Evolutionary conservation across 35 echinoderm and acorn worm genomes (phyloP).

Genomic region (Nesometra sesokonis): DNA sequence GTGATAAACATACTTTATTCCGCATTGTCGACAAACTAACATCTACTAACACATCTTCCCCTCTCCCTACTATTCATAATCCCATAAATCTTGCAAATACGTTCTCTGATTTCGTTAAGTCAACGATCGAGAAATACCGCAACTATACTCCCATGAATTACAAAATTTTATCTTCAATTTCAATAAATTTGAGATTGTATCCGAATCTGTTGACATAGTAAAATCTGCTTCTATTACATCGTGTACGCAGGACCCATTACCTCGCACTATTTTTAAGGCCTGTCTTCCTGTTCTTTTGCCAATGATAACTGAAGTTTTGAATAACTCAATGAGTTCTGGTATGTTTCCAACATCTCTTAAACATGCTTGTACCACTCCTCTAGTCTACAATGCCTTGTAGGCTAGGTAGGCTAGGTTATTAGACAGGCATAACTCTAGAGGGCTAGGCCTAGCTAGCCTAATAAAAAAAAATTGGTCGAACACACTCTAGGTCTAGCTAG

Average conservation of each 20-base stretch:
- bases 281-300: neutral
- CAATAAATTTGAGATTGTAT: neutral
- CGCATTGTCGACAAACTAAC: constrained; percentile 7
- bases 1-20: neutral
- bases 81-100: constrained; percentile 28
- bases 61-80: constrained; percentile 7
- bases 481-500: too few species aligned
- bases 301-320: neutral
- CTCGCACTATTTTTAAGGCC: too few species aligned
- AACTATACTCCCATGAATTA: neutral
- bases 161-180: constrained; percentile 10
- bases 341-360: neutral
- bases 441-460: too few species aligned
- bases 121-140: neutral
- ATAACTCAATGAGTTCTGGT: neutral
- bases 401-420: too few species aligned
- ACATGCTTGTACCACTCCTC: neutral
- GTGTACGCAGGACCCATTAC: neutral
- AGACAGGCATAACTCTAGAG: too few species aligned
- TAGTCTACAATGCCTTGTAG: too few species aligned
- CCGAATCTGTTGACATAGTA: neutral
- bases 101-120: neutral
- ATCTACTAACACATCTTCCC: neutral
- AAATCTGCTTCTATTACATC: constrained; percentile 4
- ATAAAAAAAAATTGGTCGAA: too few species aligned